Evolutionary conservation across 92 coral and sea anemone species (phyloP), one percentile per base, ranked within the genome.

Genomic region (Umimayanthus chanpuru): DNA sequence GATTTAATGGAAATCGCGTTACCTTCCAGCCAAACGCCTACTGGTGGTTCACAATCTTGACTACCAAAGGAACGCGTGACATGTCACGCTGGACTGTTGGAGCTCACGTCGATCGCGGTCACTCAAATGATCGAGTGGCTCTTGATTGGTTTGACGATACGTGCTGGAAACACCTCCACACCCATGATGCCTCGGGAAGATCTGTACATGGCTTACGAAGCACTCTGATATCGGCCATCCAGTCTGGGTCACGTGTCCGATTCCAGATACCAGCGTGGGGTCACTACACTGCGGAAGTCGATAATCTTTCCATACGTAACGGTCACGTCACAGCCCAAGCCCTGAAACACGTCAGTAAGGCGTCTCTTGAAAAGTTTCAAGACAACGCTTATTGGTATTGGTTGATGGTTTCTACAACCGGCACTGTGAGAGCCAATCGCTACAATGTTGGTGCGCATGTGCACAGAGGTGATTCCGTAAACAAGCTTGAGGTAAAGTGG

Each of bases 61-160:
- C 95, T 66, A 90, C 96, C 9, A 84, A 75, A 23, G 96, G 98
- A 87, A 87, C 72, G 81, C 96, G 93, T 85, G 98, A 95, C 94
- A 94, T 92, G 96, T 95, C 98, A 91, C 96, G 98, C 71, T 95
- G 98, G 98, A 90, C 89, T 30, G 96, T 90, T 10, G 98, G 96
- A 44, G 49, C 74, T 65, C 98, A 94, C 81, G 71, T 40, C 71
- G 90, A 94, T 38, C 92, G 98, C 58, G 96, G 98, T 72, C 96
- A 95, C 93, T 88, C 91, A 11, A 75, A 80, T 53, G 98, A 92
- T 77, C 91, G 43, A 15, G 98, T 95, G 49, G 88, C 93, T 38
- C 85, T 90, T 11, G 96, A 95, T 76, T 95, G 98, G 98, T 95
- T 94, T 90, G 82, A 89, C 6, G 98, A 95, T 56, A 81, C 86